Base-by-base conservation (phyloP, 2,797 vertebrate genomes). In the Ataeniobius toweri region DNA sequence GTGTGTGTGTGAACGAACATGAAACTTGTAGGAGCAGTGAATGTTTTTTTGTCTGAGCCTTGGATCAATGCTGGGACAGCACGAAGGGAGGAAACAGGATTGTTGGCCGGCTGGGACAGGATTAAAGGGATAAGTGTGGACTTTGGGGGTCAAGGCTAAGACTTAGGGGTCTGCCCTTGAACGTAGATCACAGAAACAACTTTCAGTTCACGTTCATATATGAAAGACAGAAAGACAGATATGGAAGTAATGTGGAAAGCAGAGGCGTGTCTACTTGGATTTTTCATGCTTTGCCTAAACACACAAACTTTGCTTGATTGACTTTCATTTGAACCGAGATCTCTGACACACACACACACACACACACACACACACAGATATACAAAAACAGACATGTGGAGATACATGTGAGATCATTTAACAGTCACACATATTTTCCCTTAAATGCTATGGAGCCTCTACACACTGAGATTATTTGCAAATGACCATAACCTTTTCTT, bases 241-340 rank as follows among this genome's bases (percentile, higher is more conserved):
- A 78, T 83, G 82, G 78, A 85, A 31, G 75, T n/a, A 69, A 81
- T 89, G 79, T 92, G 90, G 88, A 87, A 91, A 89, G 80, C 82
- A 79, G 72, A 84, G 86, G 80, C 13, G 14, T 80, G 77, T 71
- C 83, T 41, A 77, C 80, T 78, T 46, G 8, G 84, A 83, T 83
- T 84, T 79, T 83, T 91, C 89, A 91, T 86, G 89, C 85, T 78
- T 83, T 93, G 93, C 88, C 84, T 92, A 86, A 81, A 76, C 76
- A 88, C 86, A 92, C 89, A 93, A 93, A 93, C 91, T 77, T 55
- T 85, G 92, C 91, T 89, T 92, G 89, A 94, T 93, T 93, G 90
- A 85, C 85, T 92, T 85, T 93, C 46, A 85, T 68, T 83, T 88
- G 83, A 91, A 88, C 90, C 89, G 51, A 85, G 91, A 80, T 85